A percentile compares a stretch with the other conserved stretches of the same genome.
Evolutionary conservation across 1,140 invertebrate genomes (phyloP).

Genomic region (Pissodes strobi): DNA sequence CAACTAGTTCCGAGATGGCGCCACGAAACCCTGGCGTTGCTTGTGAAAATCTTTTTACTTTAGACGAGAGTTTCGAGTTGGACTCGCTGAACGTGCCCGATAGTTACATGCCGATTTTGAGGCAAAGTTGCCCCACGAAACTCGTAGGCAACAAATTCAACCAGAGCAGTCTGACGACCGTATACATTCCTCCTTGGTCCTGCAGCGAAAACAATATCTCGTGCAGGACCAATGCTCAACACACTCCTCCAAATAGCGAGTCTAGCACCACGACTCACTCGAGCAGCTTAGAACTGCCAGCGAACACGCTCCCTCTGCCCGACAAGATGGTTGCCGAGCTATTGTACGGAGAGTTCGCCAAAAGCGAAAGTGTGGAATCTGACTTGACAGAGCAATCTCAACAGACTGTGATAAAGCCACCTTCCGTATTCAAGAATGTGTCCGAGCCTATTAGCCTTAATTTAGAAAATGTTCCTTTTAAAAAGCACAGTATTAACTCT

Average conservation of each 20-base stretch:
- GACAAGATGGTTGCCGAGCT: slow-evolving; percentile 59
- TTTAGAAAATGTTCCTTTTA: slow-evolving; percentile 44
- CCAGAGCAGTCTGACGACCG: slow-evolving; percentile 58
- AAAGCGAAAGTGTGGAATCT: slow-evolving; percentile 46
- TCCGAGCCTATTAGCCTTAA: slow-evolving; percentile 37
- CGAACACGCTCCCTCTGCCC: slow-evolving; percentile 56
- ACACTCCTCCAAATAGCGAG: slow-evolving; percentile 21
- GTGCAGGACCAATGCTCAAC: slow-evolving; percentile 31
- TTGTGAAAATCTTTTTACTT: slow-evolving; percentile 67
- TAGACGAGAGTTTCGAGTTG: slow-evolving; percentile 61
- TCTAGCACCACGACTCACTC: slow-evolving; percentile 56
- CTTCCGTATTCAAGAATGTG: slow-evolving; percentile 59
- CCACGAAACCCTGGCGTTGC: slow-evolving; percentile 60
- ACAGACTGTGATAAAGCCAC: slow-evolving; percentile 59
- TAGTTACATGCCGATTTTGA: slow-evolving; percentile 41
- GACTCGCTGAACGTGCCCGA: slow-evolving; percentile 34
- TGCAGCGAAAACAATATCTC: slow-evolving; percentile 53
- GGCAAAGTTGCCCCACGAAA: slow-evolving; percentile 59
- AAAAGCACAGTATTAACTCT: slow-evolving; percentile 52
- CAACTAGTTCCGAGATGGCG: slow-evolving; percentile 62
- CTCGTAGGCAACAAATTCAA: slow-evolving; percentile 64
- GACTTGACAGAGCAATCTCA: slow-evolving; percentile 48
- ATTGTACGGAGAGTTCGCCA: slow-evolving; percentile 51
- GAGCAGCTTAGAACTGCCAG: slow-evolving; percentile 60
- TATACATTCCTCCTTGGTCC: slow-evolving; percentile 61